Conservation (phyloP, 2,888 invertebrate genomes). For the Chorisops tibialis region DNA sequence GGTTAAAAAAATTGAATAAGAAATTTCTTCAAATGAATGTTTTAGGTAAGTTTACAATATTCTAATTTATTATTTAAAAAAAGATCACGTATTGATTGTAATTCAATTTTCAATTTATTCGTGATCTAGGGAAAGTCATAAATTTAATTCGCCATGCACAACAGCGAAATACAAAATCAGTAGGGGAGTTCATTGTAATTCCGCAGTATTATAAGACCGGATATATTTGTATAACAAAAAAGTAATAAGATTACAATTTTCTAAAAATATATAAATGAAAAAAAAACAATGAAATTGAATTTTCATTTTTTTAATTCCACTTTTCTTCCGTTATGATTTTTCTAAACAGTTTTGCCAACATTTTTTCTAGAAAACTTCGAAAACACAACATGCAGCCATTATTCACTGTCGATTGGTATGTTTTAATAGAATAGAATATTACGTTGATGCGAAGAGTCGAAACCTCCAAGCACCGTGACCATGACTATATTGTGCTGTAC, state of each 20-base stretch:
- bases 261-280: constrained; percentile 13
- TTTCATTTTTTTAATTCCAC: not conserved
- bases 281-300: not conserved
- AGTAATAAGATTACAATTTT: constrained; percentile 35
- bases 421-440: too few species aligned
- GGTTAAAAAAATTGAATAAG: constrained; percentile 44
- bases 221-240: constrained; percentile 47
- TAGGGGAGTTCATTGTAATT: constrained; percentile 48
- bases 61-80: not conserved
- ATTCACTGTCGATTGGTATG: too few species aligned
- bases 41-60: constrained; percentile 41
- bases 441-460: too few species aligned
- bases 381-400: too few species aligned
- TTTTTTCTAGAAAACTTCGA: too few species aligned
- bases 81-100: not conserved
- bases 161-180: constrained; percentile 38
- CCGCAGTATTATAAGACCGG: constrained; percentile 52
- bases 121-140: constrained; percentile 46
- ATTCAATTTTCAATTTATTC: not conserved
- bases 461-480: too few species aligned
- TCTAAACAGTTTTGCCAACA: too few species aligned
- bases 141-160: constrained; percentile 49
- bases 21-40: constrained; percentile 48
- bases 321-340: not conserved
- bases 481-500: too few species aligned